Evolutionary conservation across 2,113 vertebrate genomes (phyloP).

Genomic region (Anthoscopus minutus): DNA sequence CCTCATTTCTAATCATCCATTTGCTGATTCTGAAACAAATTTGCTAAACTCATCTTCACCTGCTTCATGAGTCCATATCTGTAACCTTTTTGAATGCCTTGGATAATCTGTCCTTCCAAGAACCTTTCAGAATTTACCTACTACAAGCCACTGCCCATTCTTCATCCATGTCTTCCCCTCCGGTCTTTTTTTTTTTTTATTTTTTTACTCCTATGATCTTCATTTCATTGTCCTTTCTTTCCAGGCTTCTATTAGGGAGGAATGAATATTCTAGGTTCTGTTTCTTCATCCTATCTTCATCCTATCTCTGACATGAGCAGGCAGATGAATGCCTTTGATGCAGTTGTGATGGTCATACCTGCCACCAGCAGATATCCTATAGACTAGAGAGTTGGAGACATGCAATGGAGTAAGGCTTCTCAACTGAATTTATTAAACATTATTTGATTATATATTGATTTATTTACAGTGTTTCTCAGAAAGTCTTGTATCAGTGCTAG

Average conservation of each 20-base stretch:
- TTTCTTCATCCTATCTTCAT: background rate
- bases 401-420: background rate
- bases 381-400: background rate
- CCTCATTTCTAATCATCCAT: background rate
- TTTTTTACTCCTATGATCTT: background rate
- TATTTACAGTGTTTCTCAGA: background rate
- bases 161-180: background rate
- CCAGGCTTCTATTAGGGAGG: background rate
- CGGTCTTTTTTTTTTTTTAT: background rate
- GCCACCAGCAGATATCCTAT: background rate
- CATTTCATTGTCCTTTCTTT: background rate
- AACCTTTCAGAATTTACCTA: background rate
- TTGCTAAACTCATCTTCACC: background rate
- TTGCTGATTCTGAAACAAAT: background rate
- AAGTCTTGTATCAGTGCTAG: background rate
- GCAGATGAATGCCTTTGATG: background rate
- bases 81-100: background rate
- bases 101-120: background rate
- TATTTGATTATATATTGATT: background rate
- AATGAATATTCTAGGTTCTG: background rate
- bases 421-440: background rate
- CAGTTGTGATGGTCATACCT: background rate
- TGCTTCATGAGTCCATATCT: background rate
- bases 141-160: accelerated
- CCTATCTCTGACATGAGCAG: background rate